Evolutionary conservation across 2,888 invertebrate genomes (phyloP).

Genomic region (Didymodactylos carnosus): DNA sequence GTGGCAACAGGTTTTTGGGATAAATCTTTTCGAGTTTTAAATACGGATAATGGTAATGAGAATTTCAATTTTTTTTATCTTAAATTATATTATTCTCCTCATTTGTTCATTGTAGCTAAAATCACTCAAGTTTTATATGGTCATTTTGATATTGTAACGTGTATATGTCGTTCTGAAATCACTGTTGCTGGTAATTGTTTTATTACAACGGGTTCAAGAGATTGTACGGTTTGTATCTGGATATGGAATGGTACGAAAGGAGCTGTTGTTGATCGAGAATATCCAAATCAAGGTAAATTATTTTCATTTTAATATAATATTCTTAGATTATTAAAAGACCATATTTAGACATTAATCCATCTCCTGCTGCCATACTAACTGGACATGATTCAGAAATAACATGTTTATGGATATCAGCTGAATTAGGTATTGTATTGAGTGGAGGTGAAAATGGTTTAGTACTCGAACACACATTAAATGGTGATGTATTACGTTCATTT

Average conservation of each 20-base stretch:
- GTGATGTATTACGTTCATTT: slow-evolving; percentile 75
- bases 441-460: slow-evolving; percentile 74
- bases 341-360: slow-evolving; percentile 43
- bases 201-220: slow-evolving; percentile 87
- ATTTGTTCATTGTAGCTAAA: too few species aligned
- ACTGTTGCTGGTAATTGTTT: slow-evolving; percentile 46
- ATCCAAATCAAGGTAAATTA: neutral
- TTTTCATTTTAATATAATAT: neutral
- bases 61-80: neutral
- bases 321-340: neutral
- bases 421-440: slow-evolving; percentile 85
- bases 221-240: slow-evolving; percentile 93
- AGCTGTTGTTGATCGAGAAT: slow-evolving; percentile 7
- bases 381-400: slow-evolving; percentile 91
- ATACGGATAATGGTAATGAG: slow-evolving; percentile 62
- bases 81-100: neutral
- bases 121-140: slow-evolving; percentile 74
- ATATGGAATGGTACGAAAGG: slow-evolving; percentile 59
- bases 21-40: slow-evolving; percentile 91
- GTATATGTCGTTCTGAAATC: slow-evolving; percentile 31
- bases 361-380: slow-evolving; percentile 82
- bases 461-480: slow-evolving; percentile 87
- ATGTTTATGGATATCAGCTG: slow-evolving; percentile 85
- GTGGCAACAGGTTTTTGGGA: slow-evolving; percentile 99
- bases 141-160: slow-evolving; percentile 94